Base-by-base conservation (phyloP, 2,797 vertebrate genomes). In the Platalea minor region DNA sequence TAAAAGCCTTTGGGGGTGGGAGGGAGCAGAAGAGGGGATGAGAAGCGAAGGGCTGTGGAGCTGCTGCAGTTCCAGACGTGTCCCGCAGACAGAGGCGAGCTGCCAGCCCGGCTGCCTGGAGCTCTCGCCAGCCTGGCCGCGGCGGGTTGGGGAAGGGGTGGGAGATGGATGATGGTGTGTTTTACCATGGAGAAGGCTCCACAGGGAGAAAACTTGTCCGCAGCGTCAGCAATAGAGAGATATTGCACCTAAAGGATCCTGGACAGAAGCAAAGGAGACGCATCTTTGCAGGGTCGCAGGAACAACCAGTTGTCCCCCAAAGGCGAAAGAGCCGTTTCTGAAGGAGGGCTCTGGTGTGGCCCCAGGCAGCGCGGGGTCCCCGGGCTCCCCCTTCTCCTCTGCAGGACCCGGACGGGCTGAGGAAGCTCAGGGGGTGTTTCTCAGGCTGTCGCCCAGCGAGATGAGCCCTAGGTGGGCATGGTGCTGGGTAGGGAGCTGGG, bases 361-460 rank as follows among this genome's bases (percentile, higher is more conserved):
- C 26, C 26, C 10, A 4, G 50, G 41, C 67, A 48, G 8, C 0
- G 1, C 0, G 1, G 59, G 24, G 39, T 59, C 54, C 69, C 64
- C 0, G 0, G 48, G 28, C 25, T 13, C n/a, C 28, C 35, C 64
- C 21, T 35, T 17, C 72, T 29, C 48, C 65, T 48, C 39, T 35
- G 43, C 46, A 2, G 1, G 19, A 21, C 53, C 37, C 2, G 0
- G 10, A 5, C 2, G 31, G 39, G 54, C 43, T 25, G 41, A 11
- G 31, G 4, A 7, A 17, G 29, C 67, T 39, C 83, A 2, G 7
- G 17, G 60, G 39, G 35, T 4, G 11, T 48, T 81, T 33, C 45
- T 45, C 28, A 15, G 86, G 60, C 53, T 60, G 46, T 35, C 13
- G 7, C 31, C 37, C 17, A 9, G 16, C 0, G 1, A 50, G 80